Base-by-base conservation (phyloP, 1,140 invertebrate species). In the Penaeus indicus region DNA sequence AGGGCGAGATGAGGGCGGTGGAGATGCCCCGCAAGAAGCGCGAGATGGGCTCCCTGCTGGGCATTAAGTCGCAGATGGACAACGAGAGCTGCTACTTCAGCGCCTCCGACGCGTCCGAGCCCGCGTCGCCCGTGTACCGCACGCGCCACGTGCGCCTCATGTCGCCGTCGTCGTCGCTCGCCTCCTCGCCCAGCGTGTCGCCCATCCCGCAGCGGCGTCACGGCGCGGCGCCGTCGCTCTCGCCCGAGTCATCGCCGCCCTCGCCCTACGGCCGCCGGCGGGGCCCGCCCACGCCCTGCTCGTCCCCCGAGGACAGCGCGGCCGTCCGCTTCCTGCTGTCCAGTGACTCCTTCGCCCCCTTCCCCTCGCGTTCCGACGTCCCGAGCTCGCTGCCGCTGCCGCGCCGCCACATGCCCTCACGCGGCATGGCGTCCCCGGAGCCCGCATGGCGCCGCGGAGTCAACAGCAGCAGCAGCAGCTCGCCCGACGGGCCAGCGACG, bases 61-160 rank as follows among this genome's bases (percentile, higher is more conserved):
- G 42, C 61, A 72, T 83, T 27, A 84, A 69, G 32, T 16, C 21
- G 16, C 62, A 78, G 18, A 54, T 72, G 13, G 90, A 91, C 22
- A 82, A 82, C 25, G 90, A 91, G 75, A 90, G 88, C 25, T 84
- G 88, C 11, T 91, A 91, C 80, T 91, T 88, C 64, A 91, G 90
- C 80, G 87, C 81, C 38, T 90, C 89, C 10, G 89, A 91, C 25
- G 22, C 83, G 38, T 89, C 89, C 11, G 89, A 89, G 84, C 87
- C 79, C 25, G 61, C 85, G n/a, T 90, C 90, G 32, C 90, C 90
- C 11, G 72, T 86, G 75, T 75, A 63, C 38, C 85, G 78, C 42
- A 27, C 54, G 22, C 82, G 78, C 7, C 21, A 64, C 3, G 1
- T n/a, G 19, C 81, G 32, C 60, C 81, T 32, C 25, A 67, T 27